A percentile compares a stretch with the other conserved stretches of the same genome.
Evolutionary conservation across 64 coral and sea anemone species (phyloP).

Genomic region (Dendrophyllia cribrosa): DNA sequence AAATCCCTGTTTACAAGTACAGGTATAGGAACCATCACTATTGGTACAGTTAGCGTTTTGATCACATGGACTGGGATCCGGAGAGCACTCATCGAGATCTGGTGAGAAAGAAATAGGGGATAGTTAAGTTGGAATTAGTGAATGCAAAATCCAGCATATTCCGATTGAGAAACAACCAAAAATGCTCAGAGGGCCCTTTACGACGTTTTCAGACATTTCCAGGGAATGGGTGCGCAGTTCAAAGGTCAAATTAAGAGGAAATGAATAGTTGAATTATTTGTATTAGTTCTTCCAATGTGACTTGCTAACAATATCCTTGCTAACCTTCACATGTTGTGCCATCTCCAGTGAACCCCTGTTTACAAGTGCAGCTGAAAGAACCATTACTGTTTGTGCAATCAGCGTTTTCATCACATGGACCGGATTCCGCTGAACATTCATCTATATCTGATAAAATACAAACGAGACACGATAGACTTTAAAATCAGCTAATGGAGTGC

Average conservation of each 20-base stretch:
- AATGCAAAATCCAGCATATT: background rate
- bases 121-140: background rate
- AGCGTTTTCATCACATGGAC: slow-evolving; percentile 29
- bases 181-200: no score
- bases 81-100: slow-evolving; percentile 82
- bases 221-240: no score
- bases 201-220: no score
- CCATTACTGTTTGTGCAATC: slow-evolving; percentile 50
- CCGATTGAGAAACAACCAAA: background rate
- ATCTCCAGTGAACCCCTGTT: slow-evolving; percentile 42
- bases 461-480: no score
- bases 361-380: slow-evolving; percentile 49
- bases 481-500: no score
- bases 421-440: slow-evolving; percentile 20
- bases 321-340: slow-evolving; percentile 1
- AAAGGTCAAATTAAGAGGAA: no score
- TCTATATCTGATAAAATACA: background rate
- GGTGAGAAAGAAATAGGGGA: background rate
- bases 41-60: slow-evolving; percentile 76
- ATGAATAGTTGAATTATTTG: no score
- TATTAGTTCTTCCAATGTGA: no score
- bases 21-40: slow-evolving; percentile 73
- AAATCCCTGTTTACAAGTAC: slow-evolving; percentile 66
- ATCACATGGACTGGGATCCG: slow-evolving; percentile 44
- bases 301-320: no score